Percentiles rank a stretch among this genome's conserved stretches.
Evolutionary conservation across 2,797 vertebrate species (phyloP).

Genomic region (Bufotes viridis): DNA sequence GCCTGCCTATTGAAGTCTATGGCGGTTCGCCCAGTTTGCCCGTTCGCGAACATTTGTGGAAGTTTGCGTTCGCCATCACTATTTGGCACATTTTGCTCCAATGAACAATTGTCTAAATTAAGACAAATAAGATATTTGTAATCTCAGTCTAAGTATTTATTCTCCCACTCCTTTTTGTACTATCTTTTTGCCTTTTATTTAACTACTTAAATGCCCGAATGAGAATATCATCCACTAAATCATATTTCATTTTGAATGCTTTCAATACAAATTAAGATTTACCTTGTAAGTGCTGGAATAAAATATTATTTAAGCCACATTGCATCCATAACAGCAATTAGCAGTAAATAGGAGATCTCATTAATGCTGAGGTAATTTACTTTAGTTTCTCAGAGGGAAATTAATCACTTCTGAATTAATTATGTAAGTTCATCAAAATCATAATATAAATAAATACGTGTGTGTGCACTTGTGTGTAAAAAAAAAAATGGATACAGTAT

Average conservation of each 20-base stretch:
- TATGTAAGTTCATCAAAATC: conserved; percentile 12
- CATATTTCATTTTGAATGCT: background rate
- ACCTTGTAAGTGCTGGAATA: conserved; percentile 8
- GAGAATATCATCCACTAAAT: background rate
- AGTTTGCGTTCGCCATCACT: no score
- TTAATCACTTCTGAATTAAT: conserved; percentile 34
- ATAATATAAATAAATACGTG: background rate
- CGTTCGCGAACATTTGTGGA: no score
- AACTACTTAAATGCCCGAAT: background rate
- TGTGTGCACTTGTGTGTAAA: background rate
- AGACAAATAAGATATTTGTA: no score
- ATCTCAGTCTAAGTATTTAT: no score
- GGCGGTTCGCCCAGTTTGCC: no score
- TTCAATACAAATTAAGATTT: conserved; percentile 39
- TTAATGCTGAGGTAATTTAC: conserved; percentile 45
- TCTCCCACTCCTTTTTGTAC: background rate
- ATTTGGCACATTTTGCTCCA: no score
- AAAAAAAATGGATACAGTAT: background rate
- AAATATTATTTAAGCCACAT: conserved; percentile 19
- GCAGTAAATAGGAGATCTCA: conserved; percentile 32
- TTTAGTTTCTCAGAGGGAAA: conserved; percentile 31
- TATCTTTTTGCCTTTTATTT: background rate
- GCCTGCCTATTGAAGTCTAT: no score
- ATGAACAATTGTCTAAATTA: no score
- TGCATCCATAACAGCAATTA: conserved; percentile 39